Evolutionary conservation across 2,888 invertebrate genomes (phyloP), one percentile per base, ranked within the genome.

Genomic region (Lottia gigantea): DNA sequence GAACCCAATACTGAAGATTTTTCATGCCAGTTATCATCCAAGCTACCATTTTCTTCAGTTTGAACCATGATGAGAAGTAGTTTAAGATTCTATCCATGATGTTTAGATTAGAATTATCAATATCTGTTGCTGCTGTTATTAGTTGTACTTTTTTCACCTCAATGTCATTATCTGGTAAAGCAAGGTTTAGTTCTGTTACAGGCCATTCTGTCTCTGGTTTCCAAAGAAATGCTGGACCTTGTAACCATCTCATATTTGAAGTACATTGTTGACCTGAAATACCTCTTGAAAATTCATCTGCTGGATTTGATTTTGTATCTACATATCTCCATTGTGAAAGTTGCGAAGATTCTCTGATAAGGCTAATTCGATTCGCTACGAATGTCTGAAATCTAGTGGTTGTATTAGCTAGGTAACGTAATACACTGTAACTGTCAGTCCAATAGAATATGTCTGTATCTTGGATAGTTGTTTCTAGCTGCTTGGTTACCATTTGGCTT

Each of bases 221-320:
- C 64, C 64, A 64, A 8, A 64, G 40, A 16, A 64, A 64, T 40
- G 3, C 11, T 40, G 64, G 64, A 45, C 64, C 64, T 19, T 26
- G 12, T 31, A 64, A 40, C 64, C 64, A 64, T 23, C 16, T n/a
- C 45, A n/a, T 40, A 40, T 45, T 64, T 46, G 40, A 46, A 16
- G 45, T 46, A 40, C 40, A 64, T 26, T 25, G 19, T 15, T 31
- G 19, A 64, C 46, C n/a, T n/a, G 46, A 16, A 14, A 68, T 19
- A 7, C 75, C 76, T 7, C 55, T 46, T 19, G 46, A n/a, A n/a
- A n/a, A n/a, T n/a, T n/a, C n/a, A 45, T 49, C 64, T 23, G 69
- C 49, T 2, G 49, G 69, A 49, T 64, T 64, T 4, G 46, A 2
- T 46, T 25, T 49, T 15, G 26, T 49, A 26, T 46, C 64, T 7